Evolutionary conservation across 2,797 vertebrate species (phyloP).

Genomic region (Pachyuromys duprasi): DNA sequence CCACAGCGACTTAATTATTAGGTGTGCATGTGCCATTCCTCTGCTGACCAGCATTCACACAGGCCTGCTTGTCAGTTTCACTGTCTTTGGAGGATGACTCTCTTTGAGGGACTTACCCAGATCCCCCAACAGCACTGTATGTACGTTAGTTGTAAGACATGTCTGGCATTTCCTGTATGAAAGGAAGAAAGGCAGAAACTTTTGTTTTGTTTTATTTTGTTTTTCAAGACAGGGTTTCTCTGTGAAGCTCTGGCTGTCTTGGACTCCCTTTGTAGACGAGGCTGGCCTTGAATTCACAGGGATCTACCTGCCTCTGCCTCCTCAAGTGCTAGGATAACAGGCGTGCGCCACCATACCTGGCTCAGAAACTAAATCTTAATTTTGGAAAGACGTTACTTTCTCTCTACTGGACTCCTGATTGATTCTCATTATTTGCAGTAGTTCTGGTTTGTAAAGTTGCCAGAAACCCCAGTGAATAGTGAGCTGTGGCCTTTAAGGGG

Average conservation of each 20-base stretch:
- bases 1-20: constrained; percentile 51
- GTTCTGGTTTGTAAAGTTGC: background rate
- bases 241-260: too few relatives aligned
- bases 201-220: too few relatives aligned
- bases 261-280: too few relatives aligned
- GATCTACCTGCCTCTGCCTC: too few relatives aligned
- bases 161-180: constrained; percentile 27
- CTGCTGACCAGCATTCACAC: constrained; percentile 33
- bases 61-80: constrained; percentile 49
- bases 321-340: too few relatives aligned
- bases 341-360: too few relatives aligned
- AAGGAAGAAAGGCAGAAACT: constrained; percentile 43
- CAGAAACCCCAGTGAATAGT: background rate
- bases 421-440: background rate
- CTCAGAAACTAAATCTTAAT: too few relatives aligned
- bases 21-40: constrained; percentile 21
- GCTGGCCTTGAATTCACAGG: too few relatives aligned
- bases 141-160: constrained; percentile 28
- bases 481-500: background rate
- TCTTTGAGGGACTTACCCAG: constrained; percentile 21
- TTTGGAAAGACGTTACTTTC: too few relatives aligned
- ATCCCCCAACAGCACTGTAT: background rate
- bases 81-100: constrained; percentile 39
- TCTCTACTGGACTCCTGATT: background rate
- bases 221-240: too few relatives aligned